Percentiles rank a stretch among this genome's conserved stretches.
These are phyloP conservation scores for Hylia prasina DNA, from an alignment of 2,113 vertebrate genomes.

Conservation along the genomic window DNA sequence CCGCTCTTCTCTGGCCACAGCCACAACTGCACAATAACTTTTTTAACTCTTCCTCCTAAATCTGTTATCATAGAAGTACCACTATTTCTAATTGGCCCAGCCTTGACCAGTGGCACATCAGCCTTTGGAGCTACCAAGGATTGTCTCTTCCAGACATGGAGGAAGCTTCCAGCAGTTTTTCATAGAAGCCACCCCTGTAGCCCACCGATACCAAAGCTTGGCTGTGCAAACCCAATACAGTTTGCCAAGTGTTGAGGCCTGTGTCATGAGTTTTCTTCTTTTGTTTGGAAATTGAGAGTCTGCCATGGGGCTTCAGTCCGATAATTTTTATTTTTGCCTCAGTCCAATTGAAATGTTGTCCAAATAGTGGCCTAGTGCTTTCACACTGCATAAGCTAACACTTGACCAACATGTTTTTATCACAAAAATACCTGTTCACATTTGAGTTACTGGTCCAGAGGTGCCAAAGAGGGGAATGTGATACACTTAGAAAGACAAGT, in stretches of 20 bases:
- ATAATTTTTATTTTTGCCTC: neutral
- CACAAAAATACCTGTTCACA: neutral
- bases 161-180: neutral
- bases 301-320: fast-evolving
- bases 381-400: neutral
- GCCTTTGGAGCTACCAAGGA: neutral
- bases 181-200: neutral
- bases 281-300: neutral
- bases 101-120: neutral
- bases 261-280: neutral
- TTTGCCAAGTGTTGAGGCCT: neutral
- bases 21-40: neutral
- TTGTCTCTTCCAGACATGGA: neutral
- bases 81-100: neutral
- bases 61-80: neutral
- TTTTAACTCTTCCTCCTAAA: neutral
- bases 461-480: neutral
- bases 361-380: neutral
- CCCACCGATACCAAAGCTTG: neutral
- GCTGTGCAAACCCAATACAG: neutral
- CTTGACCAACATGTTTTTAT: neutral
- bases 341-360: neutral
- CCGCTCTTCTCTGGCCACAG: fast-evolving
- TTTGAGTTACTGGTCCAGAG: neutral
- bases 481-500: neutral